Base-by-base conservation (phyloP, 1,140 invertebrate species). In the Zaprionus taronus region DNA sequence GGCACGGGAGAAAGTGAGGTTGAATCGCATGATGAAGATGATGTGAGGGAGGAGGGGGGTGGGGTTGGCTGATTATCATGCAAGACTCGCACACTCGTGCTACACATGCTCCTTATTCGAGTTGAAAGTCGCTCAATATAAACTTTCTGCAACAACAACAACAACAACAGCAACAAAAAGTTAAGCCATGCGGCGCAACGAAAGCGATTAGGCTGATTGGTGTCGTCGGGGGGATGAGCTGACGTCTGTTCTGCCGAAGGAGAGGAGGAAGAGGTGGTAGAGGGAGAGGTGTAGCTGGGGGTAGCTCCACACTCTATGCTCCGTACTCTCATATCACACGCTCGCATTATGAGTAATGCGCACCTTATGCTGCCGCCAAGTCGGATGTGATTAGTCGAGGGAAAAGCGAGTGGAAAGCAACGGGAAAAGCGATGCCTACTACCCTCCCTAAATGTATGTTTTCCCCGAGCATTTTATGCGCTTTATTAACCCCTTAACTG, bases 281-380 rank as follows among this genome's bases (percentile, higher is more conserved):
- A 36, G 56, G 17, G 17, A 58, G 17, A 36, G 28, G 31, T 36
- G 31, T 22, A 11, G 17, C 64, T 44, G 47, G 53, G 38, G 41
- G 38, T 47, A 47, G 57, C 41, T 41, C 51, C 44, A 76, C 84
- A 57, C 26, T 44, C 14, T 12, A 4, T 11, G 12, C 57, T 34
- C 41, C 17, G 36, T 53, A 22, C 51, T 57, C 34, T 57, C 34
- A 83, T 81, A 82, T 83, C 81, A 83, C 87, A 77, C 76, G 81
- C 76, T 87, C 83, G 73, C 71, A 75, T 89, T 91, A 82, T 91
- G 89, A 91, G 84, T 91, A 91, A 91, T 91, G 89, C 83, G 89
- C 89, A 91, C 89, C 89, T 91, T 91, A 89, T 91, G 89, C 79
- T 85, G 89, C 81, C 81, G 74, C 81, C 78, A 91, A 91, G 74